Conservation (phyloP, 2,797 vertebrate genomes). For the Glossophaga mutica region DNA sequence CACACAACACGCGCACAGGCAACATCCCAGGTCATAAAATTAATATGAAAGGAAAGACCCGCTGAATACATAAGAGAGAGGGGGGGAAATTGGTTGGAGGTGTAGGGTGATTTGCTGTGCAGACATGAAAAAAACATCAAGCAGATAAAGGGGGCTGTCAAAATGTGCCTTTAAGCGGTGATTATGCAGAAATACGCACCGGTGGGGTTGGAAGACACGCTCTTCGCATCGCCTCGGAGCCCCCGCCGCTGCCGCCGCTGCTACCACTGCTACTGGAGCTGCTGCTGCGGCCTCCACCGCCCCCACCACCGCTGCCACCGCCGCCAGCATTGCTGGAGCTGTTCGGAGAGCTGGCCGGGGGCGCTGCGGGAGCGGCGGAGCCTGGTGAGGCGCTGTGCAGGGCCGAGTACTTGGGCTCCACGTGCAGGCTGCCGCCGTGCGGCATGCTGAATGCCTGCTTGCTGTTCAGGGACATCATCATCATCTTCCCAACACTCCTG, state of each 20-base stretch:
- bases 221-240: conserved; percentile 94
- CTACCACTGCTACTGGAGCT: conserved; percentile 82
- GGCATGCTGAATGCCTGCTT: conserved; percentile 97
- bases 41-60: conserved; percentile 91
- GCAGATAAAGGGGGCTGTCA: conserved; percentile 92
- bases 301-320: conserved; percentile 59
- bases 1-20: conserved; percentile 85
- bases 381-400: conserved; percentile 92
- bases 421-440: conserved; percentile 87
- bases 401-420: conserved; percentile 93
- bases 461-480: conserved; percentile 99
- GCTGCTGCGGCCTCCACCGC: conserved; percentile 87
- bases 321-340: conserved; percentile 86
- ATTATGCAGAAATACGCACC: conserved; percentile 96
- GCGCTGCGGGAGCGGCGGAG: conserved; percentile 87
- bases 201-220: conserved; percentile 97
- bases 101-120: conserved; percentile 96
- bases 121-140: conserved; percentile 98
- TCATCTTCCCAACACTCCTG: conserved; percentile 86
- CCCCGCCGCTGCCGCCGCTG: conserved; percentile 61
- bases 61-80: conserved; percentile 90
- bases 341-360: conserved; percentile 89
- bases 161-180: conserved; percentile 93
- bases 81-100: conserved; percentile 81
- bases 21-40: conserved; percentile 97